Evolutionary conservation across 2,888 invertebrate species (phyloP).

Genomic region (Drosophila cognata): DNA sequence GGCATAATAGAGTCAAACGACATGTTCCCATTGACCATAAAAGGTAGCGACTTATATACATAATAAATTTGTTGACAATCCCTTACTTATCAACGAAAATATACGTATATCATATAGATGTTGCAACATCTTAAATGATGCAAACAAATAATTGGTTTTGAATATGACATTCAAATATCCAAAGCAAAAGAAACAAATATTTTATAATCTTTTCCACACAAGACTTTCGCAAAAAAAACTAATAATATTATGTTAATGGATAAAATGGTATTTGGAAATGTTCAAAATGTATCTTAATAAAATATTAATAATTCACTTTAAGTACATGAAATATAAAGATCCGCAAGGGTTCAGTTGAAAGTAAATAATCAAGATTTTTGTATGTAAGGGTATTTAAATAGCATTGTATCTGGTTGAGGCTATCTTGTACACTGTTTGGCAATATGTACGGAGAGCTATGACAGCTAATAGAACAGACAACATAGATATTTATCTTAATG

Average conservation of each 20-base stretch:
- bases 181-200: neutral
- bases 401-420: neutral
- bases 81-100: neutral
- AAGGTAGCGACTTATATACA: conserved; percentile 11
- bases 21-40: conserved; percentile 20
- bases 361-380: neutral
- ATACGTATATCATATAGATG: neutral
- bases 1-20: neutral
- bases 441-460: conserved; percentile 49
- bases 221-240: neutral
- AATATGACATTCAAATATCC: neutral
- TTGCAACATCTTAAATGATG: neutral
- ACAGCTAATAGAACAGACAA: conserved; percentile 64
- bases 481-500: conserved; percentile 65
- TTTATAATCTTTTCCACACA: neutral
- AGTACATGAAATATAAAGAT: neutral
- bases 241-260: neutral
- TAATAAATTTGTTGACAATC: conserved; percentile 3
- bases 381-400: neutral
- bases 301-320: neutral
- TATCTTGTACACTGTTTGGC: conserved; percentile 5
- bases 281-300: neutral
- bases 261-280: neutral
- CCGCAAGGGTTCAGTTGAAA: neutral
- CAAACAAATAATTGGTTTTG: neutral